Percentiles rank a stretch among this genome's conserved stretches.
Evolutionary conservation across 2,888 invertebrate genomes (phyloP).

Genomic region (Anthoptus insignis): DNA sequence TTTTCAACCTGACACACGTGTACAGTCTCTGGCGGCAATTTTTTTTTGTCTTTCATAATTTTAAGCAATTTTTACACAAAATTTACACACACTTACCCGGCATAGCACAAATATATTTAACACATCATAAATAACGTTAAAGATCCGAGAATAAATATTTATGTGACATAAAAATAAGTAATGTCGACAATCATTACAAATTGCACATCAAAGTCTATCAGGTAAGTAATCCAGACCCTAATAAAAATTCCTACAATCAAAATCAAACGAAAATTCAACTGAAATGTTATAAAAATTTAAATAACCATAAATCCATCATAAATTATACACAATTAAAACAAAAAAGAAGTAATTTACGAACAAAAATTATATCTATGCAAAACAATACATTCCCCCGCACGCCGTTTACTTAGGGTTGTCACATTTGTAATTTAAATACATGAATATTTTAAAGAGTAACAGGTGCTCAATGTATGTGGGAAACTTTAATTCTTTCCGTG

Average conservation of each 20-base stretch:
- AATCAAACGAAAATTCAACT: background rate
- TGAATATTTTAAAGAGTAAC: slow-evolving; percentile 58
- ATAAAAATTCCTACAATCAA: background rate
- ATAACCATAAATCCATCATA: background rate
- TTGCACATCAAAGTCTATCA: too few species aligned
- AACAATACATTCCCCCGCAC: slow-evolving; percentile 32
- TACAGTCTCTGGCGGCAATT: too few species aligned
- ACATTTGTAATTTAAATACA: slow-evolving; percentile 30
- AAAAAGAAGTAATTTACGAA: slow-evolving; percentile 9
- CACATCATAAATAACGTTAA: too few species aligned
- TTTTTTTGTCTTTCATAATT: too few species aligned
- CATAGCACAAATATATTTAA: too few species aligned
- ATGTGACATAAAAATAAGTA: too few species aligned
- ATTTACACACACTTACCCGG: too few species aligned
- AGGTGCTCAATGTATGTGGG: slow-evolving; percentile 79
- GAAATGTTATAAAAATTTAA: background rate
- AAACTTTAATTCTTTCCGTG: slow-evolving; percentile 48
- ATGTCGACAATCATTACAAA: too few species aligned
- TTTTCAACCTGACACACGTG: too few species aligned
- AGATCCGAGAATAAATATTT: too few species aligned
- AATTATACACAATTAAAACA: background rate
- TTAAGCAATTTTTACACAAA: too few species aligned
- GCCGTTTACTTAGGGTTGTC: slow-evolving; percentile 15
- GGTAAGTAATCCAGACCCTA: too few species aligned
- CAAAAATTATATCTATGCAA: slow-evolving; percentile 28